Evolutionary conservation across 1,140 invertebrate genomes (phyloP).

Genomic region (Drosophila punjabiensis): DNA sequence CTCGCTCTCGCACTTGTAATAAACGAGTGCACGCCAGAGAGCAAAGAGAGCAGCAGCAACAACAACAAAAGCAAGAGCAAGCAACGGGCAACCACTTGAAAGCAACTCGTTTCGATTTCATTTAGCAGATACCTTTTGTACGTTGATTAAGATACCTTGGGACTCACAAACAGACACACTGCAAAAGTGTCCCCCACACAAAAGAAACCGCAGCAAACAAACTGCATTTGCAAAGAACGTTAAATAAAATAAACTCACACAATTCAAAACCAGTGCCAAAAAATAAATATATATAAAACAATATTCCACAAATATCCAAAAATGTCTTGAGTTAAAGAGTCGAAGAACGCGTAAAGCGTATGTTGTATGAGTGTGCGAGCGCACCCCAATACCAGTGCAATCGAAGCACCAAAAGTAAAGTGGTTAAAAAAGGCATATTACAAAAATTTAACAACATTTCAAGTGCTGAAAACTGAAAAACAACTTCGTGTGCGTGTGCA

Average conservation of each 20-base stretch:
- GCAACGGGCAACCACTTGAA: conserved; percentile 80
- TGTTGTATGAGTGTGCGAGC: conserved; percentile 15
- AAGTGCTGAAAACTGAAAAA: conserved; percentile 67
- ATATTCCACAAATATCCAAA: conserved; percentile 57
- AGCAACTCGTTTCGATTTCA: conserved; percentile 85
- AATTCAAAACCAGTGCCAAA: conserved; percentile 60
- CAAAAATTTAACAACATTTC: conserved; percentile 69
- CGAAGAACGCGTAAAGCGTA: conserved; percentile 70
- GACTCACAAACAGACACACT: conserved; percentile 56
- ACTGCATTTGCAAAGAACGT: conserved; percentile 42
- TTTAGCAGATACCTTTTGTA: conserved; percentile 85
- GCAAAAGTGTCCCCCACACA: conserved; percentile 41
- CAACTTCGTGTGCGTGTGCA: conserved; percentile 55
- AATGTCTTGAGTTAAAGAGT: conserved; percentile 73
- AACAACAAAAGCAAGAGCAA: conserved; percentile 39
- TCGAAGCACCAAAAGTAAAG: conserved; percentile 56
- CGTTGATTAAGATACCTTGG: conserved; percentile 84
- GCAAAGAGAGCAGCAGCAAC: conserved; percentile 49
- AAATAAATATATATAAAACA: conserved; percentile 10
- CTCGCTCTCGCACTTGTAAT: conserved; percentile 69
- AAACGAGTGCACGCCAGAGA: conserved; percentile 73
- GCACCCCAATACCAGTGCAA: conserved; percentile 40
- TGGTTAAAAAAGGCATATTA: conserved; percentile 67
- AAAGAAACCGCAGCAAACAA: conserved; percentile 63
- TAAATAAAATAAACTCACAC: conserved; percentile 12